Base-by-base conservation (phyloP, 2,797 vertebrate species). In the Gymnoscopelus braueri region DNA sequence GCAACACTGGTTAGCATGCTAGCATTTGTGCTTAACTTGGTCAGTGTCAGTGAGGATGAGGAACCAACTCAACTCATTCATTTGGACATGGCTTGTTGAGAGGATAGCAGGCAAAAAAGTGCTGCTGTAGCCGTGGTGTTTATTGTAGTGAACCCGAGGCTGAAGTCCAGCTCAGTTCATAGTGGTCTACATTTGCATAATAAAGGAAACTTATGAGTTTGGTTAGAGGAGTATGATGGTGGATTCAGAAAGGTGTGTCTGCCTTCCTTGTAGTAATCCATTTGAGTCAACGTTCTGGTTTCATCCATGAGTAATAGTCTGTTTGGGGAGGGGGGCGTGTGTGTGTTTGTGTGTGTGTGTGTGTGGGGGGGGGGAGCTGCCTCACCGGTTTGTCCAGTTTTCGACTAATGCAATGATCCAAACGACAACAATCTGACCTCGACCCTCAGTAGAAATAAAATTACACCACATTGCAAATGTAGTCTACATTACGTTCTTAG, bases 311-410 rank as follows among this genome's bases (percentile, higher is more conserved):
- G 79, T 83, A 76, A 79, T 26, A 44, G 60, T 70, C 62, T 59
- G 67, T 79, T 62, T 72, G 79, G 50, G 81, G 66, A 58, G 72
- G 78, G 74, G 82, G 60, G 72, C 55, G 79, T 77, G 77, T 47
- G 69, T 51, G 35, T 51, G 26, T 24, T 55, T n/a, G 7, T 67
- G 76, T 73, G 68, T 73, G 24, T 26, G 53, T 53, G 70, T 49
- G 14, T n/a, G 47, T 24, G 56, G 63, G 60, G 51, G 62, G 19
- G 49, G 26, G 1, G 63, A 44, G 58, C 69, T 39, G 77, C 76
- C 74, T 58, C 48, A 87, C 92, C 79, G 86, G 92, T 92, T 86
- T 77, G 84, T 65, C 86, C 48, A 68, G 87, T 91, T 90, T 80
- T 4, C 3, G 48, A 15, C 7, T 15, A 48, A 71, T 68, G 39